Evolutionary conservation across 2,113 vertebrate species (phyloP).

Genomic region (Amazona vittata): DNA sequence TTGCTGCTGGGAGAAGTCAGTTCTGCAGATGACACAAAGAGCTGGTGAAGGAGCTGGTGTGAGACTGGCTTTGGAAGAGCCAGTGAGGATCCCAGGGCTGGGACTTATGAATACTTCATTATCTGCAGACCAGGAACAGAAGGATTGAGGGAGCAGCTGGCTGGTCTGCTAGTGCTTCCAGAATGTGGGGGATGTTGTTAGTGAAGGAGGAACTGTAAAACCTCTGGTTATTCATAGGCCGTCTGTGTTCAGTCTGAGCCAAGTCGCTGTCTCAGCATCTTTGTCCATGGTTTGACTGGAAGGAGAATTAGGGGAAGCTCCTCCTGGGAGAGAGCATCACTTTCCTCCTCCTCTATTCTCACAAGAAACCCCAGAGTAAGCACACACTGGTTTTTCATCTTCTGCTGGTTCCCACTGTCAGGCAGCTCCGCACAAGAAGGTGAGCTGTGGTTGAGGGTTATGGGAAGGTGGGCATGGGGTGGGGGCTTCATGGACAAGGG

Average conservation of each 20-base stretch:
- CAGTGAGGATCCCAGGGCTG: background rate
- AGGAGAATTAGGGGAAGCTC: background rate
- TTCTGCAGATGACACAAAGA: background rate
- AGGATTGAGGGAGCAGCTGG: slow-evolving; percentile 13
- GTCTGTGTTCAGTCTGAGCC: background rate
- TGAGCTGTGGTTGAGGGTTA: background rate
- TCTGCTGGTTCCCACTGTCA: background rate
- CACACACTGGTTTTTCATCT: background rate
- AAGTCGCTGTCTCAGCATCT: background rate
- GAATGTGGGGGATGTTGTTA: background rate
- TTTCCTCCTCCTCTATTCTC: background rate
- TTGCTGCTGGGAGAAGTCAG: background rate
- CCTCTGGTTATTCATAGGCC: background rate
- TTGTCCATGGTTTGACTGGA: background rate
- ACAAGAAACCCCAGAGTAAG: background rate
- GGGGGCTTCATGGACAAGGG: background rate
- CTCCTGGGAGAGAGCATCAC: background rate
- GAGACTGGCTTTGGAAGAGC: background rate
- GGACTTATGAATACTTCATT: background rate
- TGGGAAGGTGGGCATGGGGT: background rate
- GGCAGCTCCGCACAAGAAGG: background rate
- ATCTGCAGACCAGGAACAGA: background rate
- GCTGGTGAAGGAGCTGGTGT: background rate
- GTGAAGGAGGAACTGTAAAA: background rate
- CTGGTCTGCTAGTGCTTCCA: background rate